Percentiles rank a stretch among this genome's conserved stretches.
These are phyloP conservation scores for Chouioia cunea DNA, from an alignment of 2,888 invertebrate genomes.

Conservation along the genomic window DNA sequence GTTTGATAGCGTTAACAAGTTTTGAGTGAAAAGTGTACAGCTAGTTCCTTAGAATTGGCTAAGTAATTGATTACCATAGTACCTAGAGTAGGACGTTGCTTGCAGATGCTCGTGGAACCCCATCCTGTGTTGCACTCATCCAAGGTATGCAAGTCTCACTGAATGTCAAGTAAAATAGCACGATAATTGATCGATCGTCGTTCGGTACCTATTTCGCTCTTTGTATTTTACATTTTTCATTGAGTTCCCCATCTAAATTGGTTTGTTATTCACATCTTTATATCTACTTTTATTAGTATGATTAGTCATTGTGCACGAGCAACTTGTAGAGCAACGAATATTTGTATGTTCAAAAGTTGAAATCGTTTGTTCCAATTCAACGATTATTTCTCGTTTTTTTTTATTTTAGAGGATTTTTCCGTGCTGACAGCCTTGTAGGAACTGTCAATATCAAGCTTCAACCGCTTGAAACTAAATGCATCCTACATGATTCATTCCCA, in stretches of 20 bases:
- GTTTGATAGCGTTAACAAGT: background rate
- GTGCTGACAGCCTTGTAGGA: slow-evolving; percentile 88
- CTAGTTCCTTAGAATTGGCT: slow-evolving; percentile 17
- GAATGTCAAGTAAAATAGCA: slow-evolving; percentile 36
- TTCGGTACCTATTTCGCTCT: slow-evolving; percentile 27
- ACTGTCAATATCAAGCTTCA: slow-evolving; percentile 86
- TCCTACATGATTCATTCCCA: slow-evolving; percentile 92
- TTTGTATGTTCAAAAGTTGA: slow-evolving; percentile 11
- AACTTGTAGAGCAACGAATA: slow-evolving; percentile 56
- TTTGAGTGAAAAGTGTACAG: slow-evolving; percentile 27
- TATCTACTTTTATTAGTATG: slow-evolving; percentile 3
- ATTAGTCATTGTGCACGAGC: slow-evolving; percentile 51
- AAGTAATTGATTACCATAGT: slow-evolving; percentile 52
- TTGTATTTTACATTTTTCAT: slow-evolving; percentile 17
- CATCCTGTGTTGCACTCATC: slow-evolving; percentile 67
- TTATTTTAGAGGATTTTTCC: slow-evolving; percentile 87
- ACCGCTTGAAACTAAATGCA: slow-evolving; percentile 89
- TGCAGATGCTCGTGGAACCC: slow-evolving; percentile 68
- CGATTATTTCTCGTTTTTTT: no score
- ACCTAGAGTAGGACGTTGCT: slow-evolving; percentile 65
- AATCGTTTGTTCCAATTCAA: no score
- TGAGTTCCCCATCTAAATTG: no score
- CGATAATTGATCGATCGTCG: slow-evolving; percentile 24
- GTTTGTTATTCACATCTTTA: no score
- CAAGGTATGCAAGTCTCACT: slow-evolving; percentile 64